These are phyloP conservation scores for Dione vanillae DNA, from an alignment of 2,888 invertebrate species.

Conservation along the genomic window DNA sequence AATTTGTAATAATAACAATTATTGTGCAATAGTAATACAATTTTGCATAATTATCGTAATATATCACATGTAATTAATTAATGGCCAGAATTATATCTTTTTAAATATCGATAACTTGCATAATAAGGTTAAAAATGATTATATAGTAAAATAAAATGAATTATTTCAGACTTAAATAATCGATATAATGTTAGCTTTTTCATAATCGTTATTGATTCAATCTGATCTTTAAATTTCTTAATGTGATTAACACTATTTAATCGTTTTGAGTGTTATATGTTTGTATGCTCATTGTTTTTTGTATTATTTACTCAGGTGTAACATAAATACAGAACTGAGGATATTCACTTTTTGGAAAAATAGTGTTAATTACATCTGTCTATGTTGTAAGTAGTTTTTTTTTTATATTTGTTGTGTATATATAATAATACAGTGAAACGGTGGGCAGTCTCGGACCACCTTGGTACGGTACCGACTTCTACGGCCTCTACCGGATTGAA, in stretches of 20 bases:
- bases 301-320: neutral
- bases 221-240: conserved; percentile 18
- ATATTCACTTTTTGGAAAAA: neutral
- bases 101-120: conserved; percentile 16
- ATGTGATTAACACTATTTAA: conserved; percentile 17
- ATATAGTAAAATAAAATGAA: conserved; percentile 7
- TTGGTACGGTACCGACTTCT: conserved; percentile 39
- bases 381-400: conserved; percentile 23
- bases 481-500: conserved; percentile 52
- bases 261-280: neutral
- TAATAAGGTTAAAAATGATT: conserved; percentile 23
- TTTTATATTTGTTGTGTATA: conserved; percentile 39
- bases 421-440: conserved; percentile 33
- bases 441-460: conserved; percentile 43
- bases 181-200: conserved; percentile 28
- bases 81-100: conserved; percentile 26
- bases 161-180: conserved; percentile 27
- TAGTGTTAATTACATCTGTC: conserved; percentile 22
- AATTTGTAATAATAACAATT: conserved; percentile 7
- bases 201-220: conserved; percentile 28
- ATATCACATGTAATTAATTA: conserved; percentile 35
- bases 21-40: conserved; percentile 9
- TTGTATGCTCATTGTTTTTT: conserved; percentile 12
- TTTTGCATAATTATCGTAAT: neutral
- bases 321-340: neutral